These are phyloP conservation scores for Lacerta agilis DNA, from an alignment of 2,797 vertebrate genomes.

Conservation along the genomic window DNA sequence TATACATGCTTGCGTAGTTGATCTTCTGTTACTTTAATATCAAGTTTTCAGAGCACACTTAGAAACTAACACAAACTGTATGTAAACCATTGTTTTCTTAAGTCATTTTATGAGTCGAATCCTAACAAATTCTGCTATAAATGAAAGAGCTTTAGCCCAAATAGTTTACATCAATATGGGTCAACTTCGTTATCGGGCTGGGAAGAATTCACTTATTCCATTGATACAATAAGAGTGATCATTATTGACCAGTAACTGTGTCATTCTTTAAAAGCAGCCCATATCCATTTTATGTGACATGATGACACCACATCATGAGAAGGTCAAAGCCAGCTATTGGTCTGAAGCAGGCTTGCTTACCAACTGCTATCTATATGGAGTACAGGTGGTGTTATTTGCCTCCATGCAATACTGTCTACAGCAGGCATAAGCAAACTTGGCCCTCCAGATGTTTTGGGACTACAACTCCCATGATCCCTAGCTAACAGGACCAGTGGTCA, in stretches of 20 bases:
- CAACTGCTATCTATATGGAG: background rate
- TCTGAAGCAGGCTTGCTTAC: background rate
- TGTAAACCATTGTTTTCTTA: background rate
- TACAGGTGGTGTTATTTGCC: background rate
- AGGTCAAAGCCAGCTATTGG: background rate
- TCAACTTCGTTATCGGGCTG: background rate
- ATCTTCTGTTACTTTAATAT: too few species aligned
- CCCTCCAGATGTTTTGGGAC: too few species aligned
- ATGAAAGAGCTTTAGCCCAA: background rate
- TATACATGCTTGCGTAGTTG: background rate
- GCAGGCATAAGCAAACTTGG: too few species aligned
- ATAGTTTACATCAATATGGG: background rate
- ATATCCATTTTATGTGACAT: background rate
- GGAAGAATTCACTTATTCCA: background rate
- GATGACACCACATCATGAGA: background rate
- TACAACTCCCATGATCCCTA: too few species aligned
- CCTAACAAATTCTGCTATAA: background rate
- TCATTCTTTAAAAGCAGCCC: background rate
- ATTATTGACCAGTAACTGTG: background rate
- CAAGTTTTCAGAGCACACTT: background rate
- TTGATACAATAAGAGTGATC: background rate
- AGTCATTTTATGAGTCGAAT: background rate
- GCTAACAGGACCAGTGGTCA: too few species aligned
- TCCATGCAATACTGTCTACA: background rate
- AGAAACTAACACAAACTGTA: too few species aligned